Evolutionary conservation across 1,140 invertebrate genomes (phyloP).

Genomic region (Melanaphis sacchari): DNA sequence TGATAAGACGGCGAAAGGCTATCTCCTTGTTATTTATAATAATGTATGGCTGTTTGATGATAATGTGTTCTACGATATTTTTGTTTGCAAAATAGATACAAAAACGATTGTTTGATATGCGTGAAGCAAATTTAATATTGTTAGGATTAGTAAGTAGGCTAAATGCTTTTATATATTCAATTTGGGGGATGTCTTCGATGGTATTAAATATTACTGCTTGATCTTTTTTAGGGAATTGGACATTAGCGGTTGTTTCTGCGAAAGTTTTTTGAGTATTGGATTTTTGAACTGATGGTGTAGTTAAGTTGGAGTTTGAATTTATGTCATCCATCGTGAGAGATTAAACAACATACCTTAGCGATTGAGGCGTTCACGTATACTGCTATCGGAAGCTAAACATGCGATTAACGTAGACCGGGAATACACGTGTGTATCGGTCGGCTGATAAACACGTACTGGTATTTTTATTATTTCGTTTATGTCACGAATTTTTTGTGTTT

Average conservation of each 20-base stretch:
- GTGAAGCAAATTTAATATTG: not conserved
- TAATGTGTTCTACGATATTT: not conserved
- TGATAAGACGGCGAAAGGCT: not conserved
- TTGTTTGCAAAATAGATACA: not conserved
- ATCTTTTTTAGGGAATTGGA: not conserved
- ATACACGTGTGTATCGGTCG: conserved; percentile 1
- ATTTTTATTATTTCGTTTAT: too few species aligned
- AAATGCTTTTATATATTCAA: not conserved
- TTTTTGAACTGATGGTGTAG: too few species aligned
- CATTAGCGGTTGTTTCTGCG: not conserved
- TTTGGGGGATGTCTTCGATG: not conserved
- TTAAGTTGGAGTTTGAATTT: not conserved
- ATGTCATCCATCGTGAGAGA: not conserved
- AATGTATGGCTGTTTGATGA: too few species aligned
- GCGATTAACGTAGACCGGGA: not conserved
- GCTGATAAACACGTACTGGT: not conserved
- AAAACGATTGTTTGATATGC: conserved; percentile 8
- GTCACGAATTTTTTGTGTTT: too few species aligned
- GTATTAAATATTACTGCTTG: not conserved
- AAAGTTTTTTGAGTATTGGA: not conserved
- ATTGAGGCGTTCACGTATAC: not conserved
- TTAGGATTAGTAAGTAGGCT: not conserved
- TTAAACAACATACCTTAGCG: conserved; percentile 8
- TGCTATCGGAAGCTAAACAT: conserved; percentile 20
- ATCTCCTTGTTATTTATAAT: too few species aligned